A percentile compares a stretch with the other conserved stretches of the same genome.
Conservation (phyloP, 2,113 vertebrate genomes). For the Syngnathus scovelli region DNA sequence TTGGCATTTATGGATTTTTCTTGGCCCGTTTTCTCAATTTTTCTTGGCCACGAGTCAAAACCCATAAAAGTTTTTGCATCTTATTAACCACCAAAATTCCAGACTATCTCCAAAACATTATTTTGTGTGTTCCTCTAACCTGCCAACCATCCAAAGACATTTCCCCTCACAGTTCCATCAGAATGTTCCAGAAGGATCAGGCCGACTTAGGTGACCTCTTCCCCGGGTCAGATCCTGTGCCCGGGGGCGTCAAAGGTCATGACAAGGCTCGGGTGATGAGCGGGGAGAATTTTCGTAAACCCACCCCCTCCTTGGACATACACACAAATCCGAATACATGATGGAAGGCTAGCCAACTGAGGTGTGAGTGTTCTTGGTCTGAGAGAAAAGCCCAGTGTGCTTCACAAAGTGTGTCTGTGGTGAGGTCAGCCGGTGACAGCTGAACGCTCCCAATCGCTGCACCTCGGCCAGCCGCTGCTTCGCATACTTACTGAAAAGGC, state of each 20-base stretch:
- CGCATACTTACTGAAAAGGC: constrained; percentile 60
- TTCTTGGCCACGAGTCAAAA: neutral
- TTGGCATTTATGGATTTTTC: neutral
- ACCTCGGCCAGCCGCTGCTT: constrained; percentile 58
- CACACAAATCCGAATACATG: constrained; percentile 45
- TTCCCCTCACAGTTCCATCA: constrained; percentile 54
- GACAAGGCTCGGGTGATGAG: neutral
- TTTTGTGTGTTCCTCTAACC: neutral
- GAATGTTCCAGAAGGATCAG: constrained; percentile 40
- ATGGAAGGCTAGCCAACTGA: constrained; percentile 59
- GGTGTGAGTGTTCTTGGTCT: constrained; percentile 55
- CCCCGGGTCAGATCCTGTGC: constrained; percentile 61
- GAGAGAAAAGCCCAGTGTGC: constrained; percentile 60
- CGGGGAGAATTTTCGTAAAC: constrained; percentile 31
- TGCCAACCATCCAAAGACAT: constrained; percentile 2
- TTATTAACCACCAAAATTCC: neutral
- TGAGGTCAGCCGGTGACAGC: constrained; percentile 69
- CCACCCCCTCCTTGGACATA: neutral
- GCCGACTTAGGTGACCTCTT: constrained; percentile 50
- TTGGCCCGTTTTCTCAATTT: neutral
- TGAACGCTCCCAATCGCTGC: constrained; percentile 60
- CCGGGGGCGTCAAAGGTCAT: constrained; percentile 57
- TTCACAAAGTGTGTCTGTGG: constrained; percentile 66
- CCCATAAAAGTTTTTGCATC: neutral
- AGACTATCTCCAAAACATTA: neutral